Conservation (phyloP, 2,113 vertebrate species). For the Pachypanchax playfairii region DNA sequence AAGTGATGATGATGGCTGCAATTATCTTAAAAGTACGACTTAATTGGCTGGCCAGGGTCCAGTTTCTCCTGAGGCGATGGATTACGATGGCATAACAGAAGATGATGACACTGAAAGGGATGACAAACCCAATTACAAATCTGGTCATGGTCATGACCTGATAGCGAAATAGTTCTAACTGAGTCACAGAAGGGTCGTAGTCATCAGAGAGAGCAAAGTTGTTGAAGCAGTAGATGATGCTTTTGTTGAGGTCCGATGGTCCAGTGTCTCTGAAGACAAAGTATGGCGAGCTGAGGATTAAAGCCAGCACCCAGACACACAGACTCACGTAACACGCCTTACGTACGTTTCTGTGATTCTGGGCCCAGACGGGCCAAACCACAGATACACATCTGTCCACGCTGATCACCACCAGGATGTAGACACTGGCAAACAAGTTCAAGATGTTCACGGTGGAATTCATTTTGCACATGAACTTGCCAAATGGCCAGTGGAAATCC, state of each 20-base stretch:
- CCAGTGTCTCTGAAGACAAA: constrained; percentile 77
- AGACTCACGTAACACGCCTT: constrained; percentile 76
- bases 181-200: constrained; percentile 41
- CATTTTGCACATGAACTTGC: constrained; percentile 83
- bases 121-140: constrained; percentile 83
- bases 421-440: constrained; percentile 87
- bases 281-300: constrained; percentile 80
- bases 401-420: constrained; percentile 85
- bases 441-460: constrained; percentile 78
- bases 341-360: constrained; percentile 81
- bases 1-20: constrained; percentile 83
- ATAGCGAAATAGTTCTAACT: constrained; percentile 66
- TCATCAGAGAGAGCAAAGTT: constrained; percentile 75
- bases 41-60: constrained; percentile 77
- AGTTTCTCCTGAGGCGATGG: constrained; percentile 79
- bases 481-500: constrained; percentile 85
- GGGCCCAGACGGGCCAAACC: constrained; percentile 83
- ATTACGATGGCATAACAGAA: constrained; percentile 84
- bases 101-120: constrained; percentile 84
- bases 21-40: constrained; percentile 86
- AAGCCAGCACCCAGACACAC: constrained; percentile 81
- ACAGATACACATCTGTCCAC: constrained; percentile 85
- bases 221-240: constrained; percentile 75
- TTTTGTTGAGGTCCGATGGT: constrained; percentile 45
- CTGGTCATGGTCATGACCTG: constrained; percentile 80